phyloP scores from a whole-genome alignment of 2,888 invertebrate genomes.

The Entomobrya multifasciata region DNA sequence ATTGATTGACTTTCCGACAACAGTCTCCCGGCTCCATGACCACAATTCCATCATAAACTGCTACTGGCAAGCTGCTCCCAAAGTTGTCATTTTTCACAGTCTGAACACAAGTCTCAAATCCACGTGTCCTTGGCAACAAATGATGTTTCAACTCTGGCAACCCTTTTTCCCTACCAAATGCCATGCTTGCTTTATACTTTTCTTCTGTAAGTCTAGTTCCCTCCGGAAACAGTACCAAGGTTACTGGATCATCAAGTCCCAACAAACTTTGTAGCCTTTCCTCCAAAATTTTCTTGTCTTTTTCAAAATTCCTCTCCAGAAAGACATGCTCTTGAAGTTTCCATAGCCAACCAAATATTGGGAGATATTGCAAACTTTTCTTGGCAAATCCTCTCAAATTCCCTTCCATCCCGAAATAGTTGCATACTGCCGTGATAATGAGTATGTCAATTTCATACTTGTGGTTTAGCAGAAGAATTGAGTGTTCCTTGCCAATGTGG shows the following conservation, averaged over 20 bases:
- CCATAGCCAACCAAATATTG: conserved; percentile 96
- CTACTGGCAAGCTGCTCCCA: conserved; percentile 91
- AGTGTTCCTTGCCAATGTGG: conserved; percentile 93
- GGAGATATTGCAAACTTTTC: conserved; percentile 93
- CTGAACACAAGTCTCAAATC: conserved; percentile 94
- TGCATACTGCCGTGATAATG: conserved; percentile 94
- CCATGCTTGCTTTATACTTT: conserved; percentile 93
- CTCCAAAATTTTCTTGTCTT: conserved; percentile 92
- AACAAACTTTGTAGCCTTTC: conserved; percentile 90
- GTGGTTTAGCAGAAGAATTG: conserved; percentile 95
- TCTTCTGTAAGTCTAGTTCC: conserved; percentile 94
- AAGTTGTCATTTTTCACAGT: too few relatives aligned
- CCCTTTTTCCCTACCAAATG: conserved; percentile 92
- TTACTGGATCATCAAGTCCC: conserved; percentile 94
- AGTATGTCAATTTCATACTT: conserved; percentile 98
- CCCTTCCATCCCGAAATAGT: conserved; percentile 90
- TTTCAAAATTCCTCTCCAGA: conserved; percentile 94
- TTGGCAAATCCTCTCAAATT: conserved; percentile 98
- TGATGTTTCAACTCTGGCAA: conserved; percentile 93
- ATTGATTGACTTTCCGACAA: conserved; percentile 73
- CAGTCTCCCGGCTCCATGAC: conserved; percentile 80
- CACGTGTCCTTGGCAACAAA: conserved; percentile 96
- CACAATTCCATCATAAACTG: conserved; percentile 89
- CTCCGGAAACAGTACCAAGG: conserved; percentile 94
- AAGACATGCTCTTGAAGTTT: conserved; percentile 97